Percentiles rank a stretch among this genome's conserved stretches.
These are phyloP conservation scores for Uria lomvia DNA, from an alignment of 2,113 vertebrate species.

Conservation along the genomic window DNA sequence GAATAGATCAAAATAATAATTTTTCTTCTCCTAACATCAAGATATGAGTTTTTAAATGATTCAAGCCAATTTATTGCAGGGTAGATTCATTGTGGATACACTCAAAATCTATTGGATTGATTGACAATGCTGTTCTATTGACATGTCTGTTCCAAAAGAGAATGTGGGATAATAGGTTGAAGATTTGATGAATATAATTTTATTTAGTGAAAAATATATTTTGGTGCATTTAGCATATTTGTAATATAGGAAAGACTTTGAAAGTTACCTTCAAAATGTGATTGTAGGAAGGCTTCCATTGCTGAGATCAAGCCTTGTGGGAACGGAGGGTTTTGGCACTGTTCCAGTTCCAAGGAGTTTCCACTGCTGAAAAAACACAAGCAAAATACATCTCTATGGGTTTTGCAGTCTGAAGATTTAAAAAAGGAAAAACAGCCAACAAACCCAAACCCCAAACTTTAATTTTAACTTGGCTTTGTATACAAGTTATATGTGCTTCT, in stretches of 20 bases:
- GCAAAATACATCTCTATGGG: background rate
- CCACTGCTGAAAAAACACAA: background rate
- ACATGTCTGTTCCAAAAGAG: constrained; percentile 15
- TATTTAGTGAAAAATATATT: constrained; percentile 21
- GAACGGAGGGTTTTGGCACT: background rate
- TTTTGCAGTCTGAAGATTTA: background rate
- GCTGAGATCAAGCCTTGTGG: background rate
- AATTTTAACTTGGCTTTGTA: background rate
- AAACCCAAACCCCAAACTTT: background rate
- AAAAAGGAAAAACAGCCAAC: background rate
- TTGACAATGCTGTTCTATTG: constrained; percentile 16
- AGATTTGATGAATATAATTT: constrained; percentile 13
- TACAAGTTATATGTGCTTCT: background rate
- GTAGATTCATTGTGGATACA: background rate
- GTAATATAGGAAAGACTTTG: background rate
- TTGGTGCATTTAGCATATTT: background rate
- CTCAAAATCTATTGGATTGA: constrained; percentile 46
- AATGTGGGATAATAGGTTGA: constrained; percentile 14
- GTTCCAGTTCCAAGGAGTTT: background rate
- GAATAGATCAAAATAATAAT: constrained; percentile 43
- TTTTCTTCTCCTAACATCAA: constrained; percentile 44
- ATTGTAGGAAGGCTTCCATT: background rate
- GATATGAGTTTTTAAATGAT: constrained; percentile 40
- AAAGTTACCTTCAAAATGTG: constrained; percentile 33
- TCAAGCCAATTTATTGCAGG: background rate